Evolutionary conservation across 2,113 vertebrate species (phyloP).

Genomic region (Percina caprodes): DNA sequence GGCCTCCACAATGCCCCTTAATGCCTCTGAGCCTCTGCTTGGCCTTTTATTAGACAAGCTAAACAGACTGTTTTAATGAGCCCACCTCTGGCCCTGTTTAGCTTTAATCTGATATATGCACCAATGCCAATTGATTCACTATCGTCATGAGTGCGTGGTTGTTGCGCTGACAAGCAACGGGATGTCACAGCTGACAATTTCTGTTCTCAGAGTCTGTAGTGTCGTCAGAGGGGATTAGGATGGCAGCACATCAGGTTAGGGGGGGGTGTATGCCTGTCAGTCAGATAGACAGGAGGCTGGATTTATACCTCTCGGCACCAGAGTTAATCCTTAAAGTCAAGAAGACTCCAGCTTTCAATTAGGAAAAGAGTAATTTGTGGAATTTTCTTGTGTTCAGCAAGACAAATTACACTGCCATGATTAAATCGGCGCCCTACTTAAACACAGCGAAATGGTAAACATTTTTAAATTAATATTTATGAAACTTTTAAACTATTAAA

Average conservation of each 20-base stretch:
- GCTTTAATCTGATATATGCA: conserved; percentile 59
- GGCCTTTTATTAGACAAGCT: conserved; percentile 15
- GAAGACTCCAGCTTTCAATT: conserved; percentile 58
- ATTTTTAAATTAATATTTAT: conserved; percentile 75
- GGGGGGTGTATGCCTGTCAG: conserved; percentile 52
- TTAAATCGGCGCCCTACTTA: conserved; percentile 43
- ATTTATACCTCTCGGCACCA: conserved; percentile 65
- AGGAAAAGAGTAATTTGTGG: conserved; percentile 49
- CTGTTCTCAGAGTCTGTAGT: conserved; percentile 49
- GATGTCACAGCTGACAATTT: conserved; percentile 51
- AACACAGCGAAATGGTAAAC: conserved; percentile 56
- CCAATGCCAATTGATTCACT: conserved; percentile 65
- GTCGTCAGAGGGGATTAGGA: conserved; percentile 69
- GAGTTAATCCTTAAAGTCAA: conserved; percentile 65
- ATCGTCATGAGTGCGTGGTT: conserved; percentile 23
- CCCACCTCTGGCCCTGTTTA: conserved; percentile 56
- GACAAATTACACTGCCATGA: conserved; percentile 47
- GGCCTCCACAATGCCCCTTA: conserved; percentile 31
- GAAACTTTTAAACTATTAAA: conserved; percentile 67
- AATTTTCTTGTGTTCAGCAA: conserved; percentile 35
- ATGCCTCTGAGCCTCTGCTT: conserved; percentile 42
- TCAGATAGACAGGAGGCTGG: conserved; percentile 56
- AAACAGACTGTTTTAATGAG: conserved; percentile 59
- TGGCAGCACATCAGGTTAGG: conserved; percentile 55
- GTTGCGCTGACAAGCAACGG: conserved; percentile 25